These are phyloP conservation scores for Pandemis corylana DNA, from an alignment of 2,888 invertebrate genomes.

Conservation along the genomic window DNA sequence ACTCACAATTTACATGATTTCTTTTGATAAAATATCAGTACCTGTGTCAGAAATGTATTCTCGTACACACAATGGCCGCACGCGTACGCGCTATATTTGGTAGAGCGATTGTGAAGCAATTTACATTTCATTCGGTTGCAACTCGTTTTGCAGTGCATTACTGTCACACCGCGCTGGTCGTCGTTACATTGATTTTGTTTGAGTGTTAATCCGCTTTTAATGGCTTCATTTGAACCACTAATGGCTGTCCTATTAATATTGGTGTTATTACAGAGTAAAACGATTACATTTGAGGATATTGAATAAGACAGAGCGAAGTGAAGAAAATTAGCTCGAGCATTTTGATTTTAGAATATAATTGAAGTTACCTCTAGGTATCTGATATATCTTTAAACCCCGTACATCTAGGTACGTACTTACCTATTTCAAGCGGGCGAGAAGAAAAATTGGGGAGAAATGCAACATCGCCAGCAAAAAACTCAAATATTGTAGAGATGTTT, in stretches of 20 bases:
- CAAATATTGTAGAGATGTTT: no score
- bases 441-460: no score
- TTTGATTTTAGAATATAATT: not conserved
- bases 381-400: no score
- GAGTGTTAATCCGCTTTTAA: slow-evolving; percentile 30
- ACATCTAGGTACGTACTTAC: no score
- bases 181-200: slow-evolving; percentile 4
- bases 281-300: not conserved
- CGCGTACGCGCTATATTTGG: slow-evolving; percentile 62
- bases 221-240: slow-evolving; percentile 12
- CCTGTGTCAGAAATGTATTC: not conserved
- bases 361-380: not conserved
- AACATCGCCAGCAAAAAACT: no score
- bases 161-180: slow-evolving; percentile 14
- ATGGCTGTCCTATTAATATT: not conserved
- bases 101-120: slow-evolving; percentile 51
- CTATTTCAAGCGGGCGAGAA: no score
- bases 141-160: slow-evolving; percentile 30
- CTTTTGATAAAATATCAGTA: not conserved
- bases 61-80: slow-evolving; percentile 51
- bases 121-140: slow-evolving; percentile 36
- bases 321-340: not conserved
- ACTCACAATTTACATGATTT: no score
- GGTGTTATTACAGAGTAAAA: not conserved
- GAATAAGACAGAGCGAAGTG: not conserved